Evolutionary conservation across 2,888 invertebrate species (phyloP), one percentile per base, ranked within the genome.

Genomic region (Rhyacophila evoluta): DNA sequence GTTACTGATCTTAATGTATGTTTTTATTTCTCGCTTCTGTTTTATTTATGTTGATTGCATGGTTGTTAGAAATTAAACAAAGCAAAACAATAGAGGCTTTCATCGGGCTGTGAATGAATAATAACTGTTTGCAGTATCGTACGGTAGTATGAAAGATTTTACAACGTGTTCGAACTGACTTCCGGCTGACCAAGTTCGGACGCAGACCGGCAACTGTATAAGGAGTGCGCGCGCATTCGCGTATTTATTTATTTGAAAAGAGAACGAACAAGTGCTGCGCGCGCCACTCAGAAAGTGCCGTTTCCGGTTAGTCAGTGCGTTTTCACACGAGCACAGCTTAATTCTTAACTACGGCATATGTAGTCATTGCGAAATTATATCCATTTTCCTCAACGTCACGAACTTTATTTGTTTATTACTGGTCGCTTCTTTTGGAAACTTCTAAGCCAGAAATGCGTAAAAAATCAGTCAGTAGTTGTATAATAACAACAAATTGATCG

Each of bases 181-280:
- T 77, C 77, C 77, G 77, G 72, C 55, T 72, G 67, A 72, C 77
- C 77, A 77, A 77, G 77, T 77, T 77, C 27, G 76, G 28, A 39
- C 41, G 71, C n/a, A n/a, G 41, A 36, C n/a, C 38, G 55, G 19
- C 55, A 55, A 69, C 77, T 67, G 27, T 27, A 67, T 77, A 77
- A 72, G 77, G 77, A 72, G 25, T 29, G 12, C 28, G 69, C 41
- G 36, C 19, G 33, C 75, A 69, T 69, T 28, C n/a, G 70, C 33
- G 74, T 41, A 75, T 70, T 28, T 12, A 55, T 29, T 55, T 55
- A 55, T 55, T 69, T 69, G 75, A 71, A 55, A 70, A 76, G 70
- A 69, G 36, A 76, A 25, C 55, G 29, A 71, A 36, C 55, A 41
- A 71, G 75, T 36, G 33, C 55, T 15, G 38, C 68, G 25, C 37